A percentile compares a stretch with the other conserved stretches of the same genome.
phyloP scores from a whole-genome alignment of 2,113 vertebrate species.

The Corythornis vintsioides region DNA sequence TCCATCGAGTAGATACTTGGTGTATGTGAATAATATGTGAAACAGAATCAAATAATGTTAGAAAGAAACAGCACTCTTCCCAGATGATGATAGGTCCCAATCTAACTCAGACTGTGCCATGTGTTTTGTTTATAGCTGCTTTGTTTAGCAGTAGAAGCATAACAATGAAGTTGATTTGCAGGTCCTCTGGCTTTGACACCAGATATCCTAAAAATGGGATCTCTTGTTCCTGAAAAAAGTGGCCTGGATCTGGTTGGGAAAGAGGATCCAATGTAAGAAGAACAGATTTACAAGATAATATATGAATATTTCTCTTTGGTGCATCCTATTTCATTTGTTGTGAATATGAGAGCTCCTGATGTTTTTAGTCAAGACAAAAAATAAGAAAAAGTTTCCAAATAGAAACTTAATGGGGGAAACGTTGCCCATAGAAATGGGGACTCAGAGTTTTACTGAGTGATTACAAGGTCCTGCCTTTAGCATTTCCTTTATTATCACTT shows the following conservation, averaged over 20 bases:
- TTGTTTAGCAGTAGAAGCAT: background rate
- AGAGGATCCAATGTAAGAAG: background rate
- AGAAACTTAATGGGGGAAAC: background rate
- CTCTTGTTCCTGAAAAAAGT: background rate
- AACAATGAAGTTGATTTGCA: background rate
- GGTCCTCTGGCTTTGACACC: background rate
- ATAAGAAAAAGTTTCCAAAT: background rate
- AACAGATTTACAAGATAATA: background rate
- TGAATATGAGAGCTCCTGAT: background rate
- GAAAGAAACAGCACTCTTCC: background rate
- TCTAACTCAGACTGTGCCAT: background rate
- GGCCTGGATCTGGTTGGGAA: background rate
- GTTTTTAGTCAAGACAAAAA: background rate
- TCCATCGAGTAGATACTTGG: rapidly evolving
- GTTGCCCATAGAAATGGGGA: background rate
- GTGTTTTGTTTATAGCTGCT: background rate
- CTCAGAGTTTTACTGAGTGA: background rate
- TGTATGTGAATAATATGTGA: background rate
- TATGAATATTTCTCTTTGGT: background rate
- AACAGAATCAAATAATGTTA: background rate
- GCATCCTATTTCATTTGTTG: background rate
- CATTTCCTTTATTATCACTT: background rate
- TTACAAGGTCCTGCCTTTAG: background rate
- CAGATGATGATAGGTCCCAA: background rate
- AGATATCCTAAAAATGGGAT: background rate